phyloP scores from a whole-genome alignment of 2,113 vertebrate genomes.

The Ariopsis seemanni region DNA sequence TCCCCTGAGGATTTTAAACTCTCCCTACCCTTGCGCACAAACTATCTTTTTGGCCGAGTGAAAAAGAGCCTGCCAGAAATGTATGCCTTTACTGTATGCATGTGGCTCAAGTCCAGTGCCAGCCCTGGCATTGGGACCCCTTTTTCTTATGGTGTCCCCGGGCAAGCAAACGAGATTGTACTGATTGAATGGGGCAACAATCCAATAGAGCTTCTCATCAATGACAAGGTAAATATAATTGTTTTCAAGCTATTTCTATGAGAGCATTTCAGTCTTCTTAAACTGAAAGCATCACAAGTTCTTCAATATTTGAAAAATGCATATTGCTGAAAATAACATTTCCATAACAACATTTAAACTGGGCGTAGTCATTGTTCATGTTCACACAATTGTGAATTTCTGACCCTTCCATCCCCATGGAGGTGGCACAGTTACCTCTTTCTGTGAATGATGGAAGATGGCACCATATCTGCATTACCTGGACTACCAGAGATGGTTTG shows the following conservation, averaged over 20 bases:
- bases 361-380: neutral
- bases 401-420: neutral
- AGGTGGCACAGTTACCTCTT: conserved; percentile 92
- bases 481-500: conserved; percentile 93
- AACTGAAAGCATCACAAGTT: neutral
- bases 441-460: conserved; percentile 90
- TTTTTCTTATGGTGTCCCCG: conserved; percentile 92
- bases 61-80: conserved; percentile 96
- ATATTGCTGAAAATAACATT: neutral
- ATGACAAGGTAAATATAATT: conserved; percentile 86
- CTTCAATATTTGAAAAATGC: neutral
- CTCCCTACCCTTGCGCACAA: conserved; percentile 81
- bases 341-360: neutral
- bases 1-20: conserved; percentile 94
- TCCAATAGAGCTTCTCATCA: conserved; percentile 93
- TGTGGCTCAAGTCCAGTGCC: conserved; percentile 93
- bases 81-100: conserved; percentile 93
- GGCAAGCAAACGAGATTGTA: conserved; percentile 97
- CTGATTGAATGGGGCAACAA: conserved; percentile 98
- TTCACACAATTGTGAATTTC: neutral
- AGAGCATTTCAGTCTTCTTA: neutral
- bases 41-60: conserved; percentile 92
- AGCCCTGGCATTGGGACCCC: conserved; percentile 93
- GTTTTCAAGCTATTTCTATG: neutral
- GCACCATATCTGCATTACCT: conserved; percentile 95